A percentile compares a stretch with the other conserved stretches of the same genome.
Conservation (phyloP, 2,113 vertebrate species). For the Sinocyclocheilus rhinocerous region DNA sequence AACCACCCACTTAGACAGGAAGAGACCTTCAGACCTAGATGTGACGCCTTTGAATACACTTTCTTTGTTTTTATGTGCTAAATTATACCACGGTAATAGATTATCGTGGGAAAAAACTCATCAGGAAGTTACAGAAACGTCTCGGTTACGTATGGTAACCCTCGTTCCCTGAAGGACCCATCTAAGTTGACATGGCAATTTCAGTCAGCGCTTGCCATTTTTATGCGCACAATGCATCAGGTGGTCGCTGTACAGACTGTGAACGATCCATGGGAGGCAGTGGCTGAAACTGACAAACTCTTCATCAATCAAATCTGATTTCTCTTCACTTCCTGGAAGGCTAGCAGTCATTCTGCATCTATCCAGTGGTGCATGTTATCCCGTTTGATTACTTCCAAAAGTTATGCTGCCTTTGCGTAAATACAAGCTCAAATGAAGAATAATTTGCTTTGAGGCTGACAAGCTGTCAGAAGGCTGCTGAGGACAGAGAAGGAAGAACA, state of each 20-base stretch:
- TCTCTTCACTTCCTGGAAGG: background rate
- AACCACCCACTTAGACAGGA: conserved; percentile 8
- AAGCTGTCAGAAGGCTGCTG: background rate
- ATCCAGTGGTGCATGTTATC: background rate
- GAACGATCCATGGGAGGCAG: background rate
- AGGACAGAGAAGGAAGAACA: conserved; percentile 30
- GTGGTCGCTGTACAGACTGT: background rate
- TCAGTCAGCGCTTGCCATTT: background rate
- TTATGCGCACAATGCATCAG: background rate
- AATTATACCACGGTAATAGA: background rate
- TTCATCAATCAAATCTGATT: conserved; percentile 6
- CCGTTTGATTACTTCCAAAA: conserved; percentile 5
- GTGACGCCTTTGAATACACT: background rate
- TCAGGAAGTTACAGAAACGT: background rate
- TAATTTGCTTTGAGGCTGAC: conserved; percentile 21
- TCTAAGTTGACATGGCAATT: background rate
- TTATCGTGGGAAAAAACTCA: background rate
- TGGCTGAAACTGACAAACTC: conserved; percentile 17
- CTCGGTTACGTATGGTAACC: too few relatives aligned
- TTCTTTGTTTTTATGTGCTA: background rate
- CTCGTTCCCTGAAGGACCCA: too few relatives aligned
- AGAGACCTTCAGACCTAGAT: background rate
- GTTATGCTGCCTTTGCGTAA: conserved; percentile 17
- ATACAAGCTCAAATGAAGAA: conserved; percentile 29
- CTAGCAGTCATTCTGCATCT: conserved; percentile 7